Evolutionary conservation across 2,888 invertebrate species (phyloP).

Genomic region (Ctena decussata): DNA sequence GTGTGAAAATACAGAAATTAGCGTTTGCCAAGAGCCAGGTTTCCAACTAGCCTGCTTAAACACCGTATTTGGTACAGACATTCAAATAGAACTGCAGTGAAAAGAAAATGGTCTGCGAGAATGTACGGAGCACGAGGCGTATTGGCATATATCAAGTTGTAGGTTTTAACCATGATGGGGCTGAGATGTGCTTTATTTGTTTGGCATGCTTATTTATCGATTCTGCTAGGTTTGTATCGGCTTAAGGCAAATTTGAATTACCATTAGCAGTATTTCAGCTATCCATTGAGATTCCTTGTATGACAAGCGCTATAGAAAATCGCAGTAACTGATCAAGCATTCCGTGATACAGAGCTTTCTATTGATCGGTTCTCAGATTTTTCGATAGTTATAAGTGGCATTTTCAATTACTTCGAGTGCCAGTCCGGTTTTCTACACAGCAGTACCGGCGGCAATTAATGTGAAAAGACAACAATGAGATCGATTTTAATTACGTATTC

Average conservation of each 20-base stretch:
- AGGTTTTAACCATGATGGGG: too few relatives aligned
- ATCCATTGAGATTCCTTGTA: background rate
- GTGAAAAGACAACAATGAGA: background rate
- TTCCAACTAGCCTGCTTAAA: too few relatives aligned
- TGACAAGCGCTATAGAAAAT: conserved; percentile 12
- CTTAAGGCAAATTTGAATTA: background rate
- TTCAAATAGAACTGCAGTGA: too few relatives aligned
- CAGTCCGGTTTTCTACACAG: background rate
- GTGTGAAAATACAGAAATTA: too few relatives aligned
- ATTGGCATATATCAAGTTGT: too few relatives aligned
- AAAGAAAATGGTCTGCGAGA: too few relatives aligned
- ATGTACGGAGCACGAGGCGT: too few relatives aligned
- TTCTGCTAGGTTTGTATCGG: background rate
- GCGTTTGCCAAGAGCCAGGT: too few relatives aligned
- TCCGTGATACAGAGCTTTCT: background rate
- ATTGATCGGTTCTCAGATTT: conserved; percentile 12
- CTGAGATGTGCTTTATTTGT: background rate
- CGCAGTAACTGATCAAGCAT: background rate
- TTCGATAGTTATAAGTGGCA: conserved; percentile 6
- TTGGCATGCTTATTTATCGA: background rate
- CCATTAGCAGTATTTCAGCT: background rate
- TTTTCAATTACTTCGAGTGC: conserved; percentile 14
- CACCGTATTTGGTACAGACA: too few relatives aligned
- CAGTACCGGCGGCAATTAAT: background rate
- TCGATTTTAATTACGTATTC: background rate